Evolutionary conservation across 2,113 vertebrate species (phyloP).

Genomic region (Thinocorus orbignyianus): DNA sequence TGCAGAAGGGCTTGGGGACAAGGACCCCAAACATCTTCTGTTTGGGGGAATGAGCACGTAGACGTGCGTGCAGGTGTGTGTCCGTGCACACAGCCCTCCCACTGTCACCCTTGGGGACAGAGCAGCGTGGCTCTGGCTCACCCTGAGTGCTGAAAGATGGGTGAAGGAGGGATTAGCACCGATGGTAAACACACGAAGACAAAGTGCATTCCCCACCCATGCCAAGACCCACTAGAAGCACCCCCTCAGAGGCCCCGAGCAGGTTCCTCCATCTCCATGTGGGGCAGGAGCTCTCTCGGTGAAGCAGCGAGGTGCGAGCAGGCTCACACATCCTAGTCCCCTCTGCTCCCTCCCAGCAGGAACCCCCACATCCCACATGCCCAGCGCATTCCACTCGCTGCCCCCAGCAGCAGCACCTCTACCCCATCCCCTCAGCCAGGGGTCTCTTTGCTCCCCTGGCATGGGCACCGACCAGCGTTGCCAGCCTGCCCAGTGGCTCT

Average conservation of each 20-base stretch:
- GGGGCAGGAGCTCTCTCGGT: fast-evolving
- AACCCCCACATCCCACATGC: not conserved
- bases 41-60: not conserved
- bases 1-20: not conserved
- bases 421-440: fast-evolving
- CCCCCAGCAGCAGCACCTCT: not conserved
- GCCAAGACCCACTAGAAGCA: not conserved
- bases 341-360: not conserved
- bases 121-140: not conserved
- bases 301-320: not conserved
- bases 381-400: not conserved
- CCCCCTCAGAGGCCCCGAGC: not conserved
- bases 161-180: not conserved
- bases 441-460: not conserved
- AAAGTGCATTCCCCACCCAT: not conserved
- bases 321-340: not conserved
- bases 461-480: fast-evolving
- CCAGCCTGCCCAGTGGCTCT: not conserved
- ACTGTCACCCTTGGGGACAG: not conserved
- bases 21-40: not conserved
- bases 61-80: not conserved
- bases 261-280: fast-evolving
- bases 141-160: not conserved
- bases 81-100: not conserved
- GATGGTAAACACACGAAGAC: not conserved